A percentile compares a stretch with the other conserved stretches of the same genome.
Conservation (phyloP, 2,113 vertebrate species). For the Hyperoodon ampullatus region DNA sequence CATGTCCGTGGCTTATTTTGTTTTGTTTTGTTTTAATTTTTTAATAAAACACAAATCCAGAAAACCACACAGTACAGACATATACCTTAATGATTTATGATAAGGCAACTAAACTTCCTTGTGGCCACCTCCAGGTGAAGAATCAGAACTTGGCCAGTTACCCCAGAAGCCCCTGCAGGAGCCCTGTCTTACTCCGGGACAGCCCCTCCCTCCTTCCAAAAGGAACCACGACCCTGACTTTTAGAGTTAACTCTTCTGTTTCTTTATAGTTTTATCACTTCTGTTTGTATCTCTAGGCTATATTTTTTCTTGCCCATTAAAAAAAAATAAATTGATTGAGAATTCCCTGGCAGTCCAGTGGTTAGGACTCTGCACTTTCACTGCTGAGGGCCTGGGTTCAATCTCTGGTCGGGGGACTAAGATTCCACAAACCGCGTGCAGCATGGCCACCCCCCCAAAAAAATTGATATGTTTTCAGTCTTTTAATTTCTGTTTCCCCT, state of each 20-base stretch:
- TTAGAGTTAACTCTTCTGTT: neutral
- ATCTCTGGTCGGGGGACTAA: neutral
- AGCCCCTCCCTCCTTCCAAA: neutral
- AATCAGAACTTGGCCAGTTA: neutral
- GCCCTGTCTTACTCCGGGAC: neutral
- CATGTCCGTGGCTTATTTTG: neutral
- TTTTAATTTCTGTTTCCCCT: neutral
- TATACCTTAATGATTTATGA: neutral
- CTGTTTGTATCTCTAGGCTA: neutral
- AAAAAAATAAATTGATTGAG: neutral
- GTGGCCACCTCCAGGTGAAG: neutral
- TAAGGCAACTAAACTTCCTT: neutral
- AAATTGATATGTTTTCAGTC: neutral
- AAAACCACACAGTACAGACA: neutral
- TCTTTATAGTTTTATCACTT: neutral
- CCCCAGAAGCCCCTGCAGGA: neutral
- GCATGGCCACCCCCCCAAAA: neutral
- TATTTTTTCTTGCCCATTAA: neutral
- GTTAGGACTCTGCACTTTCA: neutral
- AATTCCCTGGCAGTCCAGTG: neutral
- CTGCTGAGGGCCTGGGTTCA: neutral
- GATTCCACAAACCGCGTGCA: neutral
- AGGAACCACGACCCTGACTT: fast-evolving
- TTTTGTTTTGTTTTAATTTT: neutral
- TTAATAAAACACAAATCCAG: neutral